Percentiles rank a stretch among this genome's conserved stretches.
Conservation (phyloP, 2,888 invertebrate genomes). For the Cephus rjabovi region DNA sequence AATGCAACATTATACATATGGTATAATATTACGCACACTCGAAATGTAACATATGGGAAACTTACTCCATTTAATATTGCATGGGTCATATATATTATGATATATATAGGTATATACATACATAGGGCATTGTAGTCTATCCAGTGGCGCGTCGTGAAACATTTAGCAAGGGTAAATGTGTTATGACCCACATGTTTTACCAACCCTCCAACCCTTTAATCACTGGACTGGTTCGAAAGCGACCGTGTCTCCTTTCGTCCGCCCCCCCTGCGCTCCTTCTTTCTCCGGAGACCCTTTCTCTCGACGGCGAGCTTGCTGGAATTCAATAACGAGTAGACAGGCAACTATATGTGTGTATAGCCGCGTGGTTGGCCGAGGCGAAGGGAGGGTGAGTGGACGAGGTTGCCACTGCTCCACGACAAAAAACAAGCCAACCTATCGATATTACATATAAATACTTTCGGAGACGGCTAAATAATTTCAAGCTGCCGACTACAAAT, state of each 20-base stretch:
- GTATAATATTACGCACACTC: not conserved
- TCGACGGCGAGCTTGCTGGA: not conserved
- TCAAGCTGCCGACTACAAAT: not conserved
- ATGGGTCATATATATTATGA: not conserved
- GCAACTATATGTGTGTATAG: not conserved
- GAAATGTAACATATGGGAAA: not conserved
- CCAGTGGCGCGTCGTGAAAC: not conserved
- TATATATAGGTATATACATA: no score
- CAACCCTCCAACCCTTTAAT: not conserved
- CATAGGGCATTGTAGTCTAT: not conserved
- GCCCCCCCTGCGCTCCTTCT: no score
- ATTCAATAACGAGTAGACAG: not conserved
- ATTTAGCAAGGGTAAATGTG: not conserved
- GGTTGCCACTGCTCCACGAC: not conserved
- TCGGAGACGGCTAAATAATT: not conserved
- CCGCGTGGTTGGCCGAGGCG: not conserved
- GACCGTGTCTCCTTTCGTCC: not conserved
- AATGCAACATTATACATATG: not conserved
- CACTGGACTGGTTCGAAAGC: not conserved
- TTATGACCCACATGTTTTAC: not conserved
- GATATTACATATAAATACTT: not conserved
- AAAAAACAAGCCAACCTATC: not conserved
- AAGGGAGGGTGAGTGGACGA: not conserved
- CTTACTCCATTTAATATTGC: not conserved
- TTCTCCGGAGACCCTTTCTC: not conserved